Percentiles rank a stretch among this genome's conserved stretches.
These are phyloP conservation scores for Muschampia plurimacula DNA, from an alignment of 2,888 invertebrate genomes.

Conservation along the genomic window DNA sequence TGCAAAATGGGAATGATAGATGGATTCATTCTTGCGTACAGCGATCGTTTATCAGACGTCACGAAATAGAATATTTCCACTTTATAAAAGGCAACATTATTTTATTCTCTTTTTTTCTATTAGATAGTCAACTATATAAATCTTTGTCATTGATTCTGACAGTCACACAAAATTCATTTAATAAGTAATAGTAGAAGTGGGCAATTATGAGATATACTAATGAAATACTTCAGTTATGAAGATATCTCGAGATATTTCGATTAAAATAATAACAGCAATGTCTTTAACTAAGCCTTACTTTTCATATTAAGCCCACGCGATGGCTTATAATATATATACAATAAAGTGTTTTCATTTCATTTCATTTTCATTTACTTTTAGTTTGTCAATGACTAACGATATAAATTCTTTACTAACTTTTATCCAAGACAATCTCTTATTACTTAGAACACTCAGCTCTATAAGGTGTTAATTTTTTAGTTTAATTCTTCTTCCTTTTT, in stretches of 20 bases:
- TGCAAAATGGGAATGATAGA: conserved; percentile 18
- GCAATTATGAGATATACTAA: too few relatives aligned
- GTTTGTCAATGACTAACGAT: too few relatives aligned
- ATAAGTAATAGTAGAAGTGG: too few relatives aligned
- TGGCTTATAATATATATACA: too few relatives aligned
- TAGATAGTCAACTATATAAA: neutral
- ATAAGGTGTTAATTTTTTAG: neutral
- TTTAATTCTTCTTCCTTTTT: neutral
- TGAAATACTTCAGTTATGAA: too few relatives aligned
- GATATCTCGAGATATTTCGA: too few relatives aligned
- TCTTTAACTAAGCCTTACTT: too few relatives aligned
- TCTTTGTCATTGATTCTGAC: neutral
- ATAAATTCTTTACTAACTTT: neutral
- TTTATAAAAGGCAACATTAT: neutral
- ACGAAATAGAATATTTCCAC: neutral
- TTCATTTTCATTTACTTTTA: too few relatives aligned
- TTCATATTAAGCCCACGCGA: too few relatives aligned
- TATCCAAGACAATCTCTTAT: conserved; percentile 1
- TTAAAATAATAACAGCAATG: too few relatives aligned
- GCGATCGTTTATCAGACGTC: conserved; percentile 21
- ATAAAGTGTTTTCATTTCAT: too few relatives aligned
- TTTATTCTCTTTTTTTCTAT: neutral
- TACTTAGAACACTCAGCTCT: neutral
- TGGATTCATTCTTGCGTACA: neutral
- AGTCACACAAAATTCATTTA: too few relatives aligned